These are phyloP conservation scores for Lepus townsendii DNA, from an alignment of 2,797 vertebrate genomes.

Conservation along the genomic window DNA sequence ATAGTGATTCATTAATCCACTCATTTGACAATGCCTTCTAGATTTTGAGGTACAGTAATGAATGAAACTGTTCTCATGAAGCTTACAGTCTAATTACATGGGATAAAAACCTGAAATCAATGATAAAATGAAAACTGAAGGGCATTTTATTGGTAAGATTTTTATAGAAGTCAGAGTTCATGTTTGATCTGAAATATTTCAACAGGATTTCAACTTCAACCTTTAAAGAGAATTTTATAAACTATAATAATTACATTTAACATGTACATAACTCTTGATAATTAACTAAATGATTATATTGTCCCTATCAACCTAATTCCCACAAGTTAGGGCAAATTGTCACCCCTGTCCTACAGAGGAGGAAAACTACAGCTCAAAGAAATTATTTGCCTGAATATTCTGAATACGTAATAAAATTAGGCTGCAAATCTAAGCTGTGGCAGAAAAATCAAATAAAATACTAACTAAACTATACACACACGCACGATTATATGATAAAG, in stretches of 20 bases:
- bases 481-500: not conserved
- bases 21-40: slow-evolving; percentile 9
- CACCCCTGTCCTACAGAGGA: not conserved
- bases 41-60: not conserved
- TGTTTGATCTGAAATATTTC: not conserved
- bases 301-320: not conserved
- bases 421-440: not conserved
- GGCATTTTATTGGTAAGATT: not conserved
- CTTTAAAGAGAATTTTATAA: not conserved
- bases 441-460: slow-evolving; percentile 27
- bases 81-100: not conserved
- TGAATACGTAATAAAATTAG: not conserved
- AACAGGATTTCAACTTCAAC: slow-evolving; percentile 39
- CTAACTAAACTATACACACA: not conserved
- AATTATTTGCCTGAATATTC: slow-evolving; percentile 18
- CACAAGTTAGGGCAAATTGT: not conserved
- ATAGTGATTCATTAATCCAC: not conserved
- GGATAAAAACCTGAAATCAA: slow-evolving; percentile 45
- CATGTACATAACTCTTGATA: not conserved
- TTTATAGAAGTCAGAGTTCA: not conserved
- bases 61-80: not conserved
- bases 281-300: slow-evolving; percentile 28
- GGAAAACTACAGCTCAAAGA: not conserved
- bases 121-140: not conserved
- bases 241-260: not conserved